A percentile compares a stretch with the other conserved stretches of the same genome.
These are phyloP conservation scores for Coenobita brevimanus DNA, from an alignment of 1,140 invertebrate species.

Conservation along the genomic window DNA sequence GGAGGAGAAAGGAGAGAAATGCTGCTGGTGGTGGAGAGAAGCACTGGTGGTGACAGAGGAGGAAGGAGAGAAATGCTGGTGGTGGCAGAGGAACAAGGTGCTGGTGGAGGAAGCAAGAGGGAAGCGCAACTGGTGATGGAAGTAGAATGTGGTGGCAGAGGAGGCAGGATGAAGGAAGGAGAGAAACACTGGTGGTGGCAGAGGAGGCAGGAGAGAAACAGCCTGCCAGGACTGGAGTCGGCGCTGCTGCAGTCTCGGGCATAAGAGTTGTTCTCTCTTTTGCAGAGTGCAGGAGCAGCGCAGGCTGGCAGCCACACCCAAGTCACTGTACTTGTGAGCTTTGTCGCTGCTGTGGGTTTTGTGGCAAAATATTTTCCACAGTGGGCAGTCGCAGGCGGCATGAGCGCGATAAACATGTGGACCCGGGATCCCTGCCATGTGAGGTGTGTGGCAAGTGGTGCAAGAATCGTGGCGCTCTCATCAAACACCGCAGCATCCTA, in stretches of 20 bases:
- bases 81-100: neutral
- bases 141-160: neutral
- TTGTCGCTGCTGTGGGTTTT: conserved; percentile 67
- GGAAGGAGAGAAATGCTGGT: neutral
- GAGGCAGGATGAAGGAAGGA: neutral
- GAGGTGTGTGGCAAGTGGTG: conserved; percentile 69
- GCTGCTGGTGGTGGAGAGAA: neutral
- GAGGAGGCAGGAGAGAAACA: conserved; percentile 2
- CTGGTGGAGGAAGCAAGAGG: neutral
- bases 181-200: neutral
- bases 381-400: conserved; percentile 63
- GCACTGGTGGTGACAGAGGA: too few species aligned
- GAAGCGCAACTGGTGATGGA: neutral
- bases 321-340: conserved; percentile 64
- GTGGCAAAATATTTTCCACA: conserved; percentile 67
- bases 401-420: conserved; percentile 61
- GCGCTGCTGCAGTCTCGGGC: conserved; percentile 39
- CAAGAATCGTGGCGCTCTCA: conserved; percentile 68
- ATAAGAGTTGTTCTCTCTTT: conserved; percentile 69
- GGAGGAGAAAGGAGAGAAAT: neutral
- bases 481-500: conserved; percentile 64
- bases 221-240: neutral
- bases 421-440: conserved; percentile 55
- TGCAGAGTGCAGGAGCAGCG: conserved; percentile 57
- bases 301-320: conserved; percentile 52